phyloP scores from a whole-genome alignment of 2,797 vertebrate genomes.

The Paratrypauchen microcephalus region DNA sequence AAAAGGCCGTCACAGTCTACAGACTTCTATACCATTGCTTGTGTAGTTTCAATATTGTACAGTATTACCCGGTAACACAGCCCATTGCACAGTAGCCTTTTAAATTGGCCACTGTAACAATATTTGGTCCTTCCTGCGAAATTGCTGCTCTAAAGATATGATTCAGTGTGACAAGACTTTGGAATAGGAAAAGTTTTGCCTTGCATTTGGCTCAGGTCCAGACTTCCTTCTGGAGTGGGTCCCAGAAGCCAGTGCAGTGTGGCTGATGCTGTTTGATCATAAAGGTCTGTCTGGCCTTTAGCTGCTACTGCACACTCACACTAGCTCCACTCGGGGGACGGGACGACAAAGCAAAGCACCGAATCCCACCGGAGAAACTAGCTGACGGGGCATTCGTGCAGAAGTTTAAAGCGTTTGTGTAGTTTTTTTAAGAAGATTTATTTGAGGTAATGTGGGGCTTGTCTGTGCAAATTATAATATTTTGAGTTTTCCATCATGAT shows the following conservation, averaged over 20 bases:
- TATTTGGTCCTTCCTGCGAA: slow-evolving; percentile 29
- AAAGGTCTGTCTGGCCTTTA: slow-evolving; percentile 57
- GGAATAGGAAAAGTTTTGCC: slow-evolving; percentile 37
- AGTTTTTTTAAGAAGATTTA: slow-evolving; percentile 27
- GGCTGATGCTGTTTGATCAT: slow-evolving; percentile 56
- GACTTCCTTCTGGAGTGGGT: slow-evolving; percentile 41
- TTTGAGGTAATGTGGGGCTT: slow-evolving; percentile 15
- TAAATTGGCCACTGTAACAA: slow-evolving; percentile 13
- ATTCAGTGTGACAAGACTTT: slow-evolving; percentile 30
- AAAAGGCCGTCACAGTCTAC: not conserved
- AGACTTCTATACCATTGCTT: not conserved
- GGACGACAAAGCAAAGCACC: slow-evolving; percentile 32
- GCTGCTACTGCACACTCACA: slow-evolving; percentile 39
- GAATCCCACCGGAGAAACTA: slow-evolving; percentile 32
- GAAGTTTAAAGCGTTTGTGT: slow-evolving; percentile 19
- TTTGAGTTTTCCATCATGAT: not conserved
- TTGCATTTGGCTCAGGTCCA: slow-evolving; percentile 27
- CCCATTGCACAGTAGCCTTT: slow-evolving; percentile 1
- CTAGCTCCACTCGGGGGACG: slow-evolving; percentile 34
- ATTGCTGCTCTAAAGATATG: slow-evolving; percentile 28
- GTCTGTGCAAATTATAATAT: not conserved
- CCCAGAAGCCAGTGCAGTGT: slow-evolving; percentile 48
- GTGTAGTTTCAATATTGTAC: not conserved
- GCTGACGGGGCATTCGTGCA: slow-evolving; percentile 40
- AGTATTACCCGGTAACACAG: not conserved